A percentile compares a stretch with the other conserved stretches of the same genome.
Evolutionary conservation across 2,797 vertebrate species (phyloP).

Genomic region (Bovichtus variegatus): DNA sequence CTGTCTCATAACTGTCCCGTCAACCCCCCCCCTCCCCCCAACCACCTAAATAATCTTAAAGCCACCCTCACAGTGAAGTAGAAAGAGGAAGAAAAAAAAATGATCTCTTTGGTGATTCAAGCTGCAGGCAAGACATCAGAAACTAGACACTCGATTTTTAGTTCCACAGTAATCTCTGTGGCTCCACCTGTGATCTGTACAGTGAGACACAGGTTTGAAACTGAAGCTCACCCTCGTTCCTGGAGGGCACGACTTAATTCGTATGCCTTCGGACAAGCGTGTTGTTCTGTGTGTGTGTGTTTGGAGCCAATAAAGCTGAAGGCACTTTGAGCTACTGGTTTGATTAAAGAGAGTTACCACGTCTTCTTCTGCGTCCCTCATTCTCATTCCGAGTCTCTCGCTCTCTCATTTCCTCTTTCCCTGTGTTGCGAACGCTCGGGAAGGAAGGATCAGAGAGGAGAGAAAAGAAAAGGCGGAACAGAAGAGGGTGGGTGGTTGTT

Average conservation of each 20-base stretch:
- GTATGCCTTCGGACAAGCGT: constrained; percentile 31
- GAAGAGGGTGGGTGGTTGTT: constrained; percentile 49
- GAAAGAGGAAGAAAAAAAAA: not conserved
- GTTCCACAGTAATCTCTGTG: constrained; percentile 51
- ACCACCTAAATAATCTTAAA: constrained; percentile 38
- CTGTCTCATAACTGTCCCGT: constrained; percentile 49
- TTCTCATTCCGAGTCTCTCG: constrained; percentile 23
- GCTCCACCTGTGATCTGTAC: constrained; percentile 63
- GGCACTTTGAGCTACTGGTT: constrained; percentile 54
- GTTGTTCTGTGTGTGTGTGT: constrained; percentile 25
- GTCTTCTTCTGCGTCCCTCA: constrained; percentile 30
- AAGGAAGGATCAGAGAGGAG: constrained; percentile 31
- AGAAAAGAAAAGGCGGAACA: not conserved
- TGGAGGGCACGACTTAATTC: constrained; percentile 51
- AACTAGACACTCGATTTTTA: constrained; percentile 53
- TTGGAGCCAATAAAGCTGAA: constrained; percentile 61
- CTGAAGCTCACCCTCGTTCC: constrained; percentile 41
- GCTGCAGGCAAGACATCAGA: constrained; percentile 56
- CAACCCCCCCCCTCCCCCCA: constrained; percentile 16
- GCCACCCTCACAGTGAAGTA: constrained; percentile 23
- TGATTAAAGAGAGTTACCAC: constrained; percentile 61
- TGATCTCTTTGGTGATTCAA: constrained; percentile 32
- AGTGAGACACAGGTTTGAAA: constrained; percentile 40
- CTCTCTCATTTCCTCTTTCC: constrained; percentile 35
- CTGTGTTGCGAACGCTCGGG: not conserved